Evolutionary conservation across 2,113 vertebrate genomes (phyloP), one percentile per base, ranked within the genome.

Genomic region (Ctenodactylus gundi): DNA sequence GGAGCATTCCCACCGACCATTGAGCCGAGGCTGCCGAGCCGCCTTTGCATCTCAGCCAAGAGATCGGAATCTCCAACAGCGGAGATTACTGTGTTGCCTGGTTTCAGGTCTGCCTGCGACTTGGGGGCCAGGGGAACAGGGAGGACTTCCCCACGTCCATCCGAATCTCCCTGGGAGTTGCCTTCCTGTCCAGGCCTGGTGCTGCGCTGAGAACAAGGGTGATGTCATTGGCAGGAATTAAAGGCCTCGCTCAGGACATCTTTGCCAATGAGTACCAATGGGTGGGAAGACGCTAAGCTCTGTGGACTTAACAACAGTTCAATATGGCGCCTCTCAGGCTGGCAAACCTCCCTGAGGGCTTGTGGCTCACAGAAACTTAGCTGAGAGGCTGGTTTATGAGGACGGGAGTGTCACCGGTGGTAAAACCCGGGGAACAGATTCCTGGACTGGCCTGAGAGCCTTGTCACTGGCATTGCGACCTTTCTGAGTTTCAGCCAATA

Each of bases 1-100:
- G 94, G 77, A 20, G 76, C 93, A 97, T 97, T 97, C 96, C 94
- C 87, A 84, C 94, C 95, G 95, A 94, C 94, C 96, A 96, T 94
- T 95, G 97, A 97, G 97, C 95, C 97, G 94, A 82, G 93, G 89
- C 96, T 72, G 95, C 91, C 91, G 94, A 15, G 73, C 14, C 2
- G 68, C 15, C 95, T 94, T 97, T 97, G 96, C 97, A 97, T 97
- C 93, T 97, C 58, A 0, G 73, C 29, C 4, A n/a, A 82, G 94
- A 97, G 97, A 97, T 97, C 51, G 9, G 90, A 97, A 97, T 97
- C 96, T 91, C 93, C 0, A 4, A 86, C 93, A 65, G 86, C 86
- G 65, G 91, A 87, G 90, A 88, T 95, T 83, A 94, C 91, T 29
- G 29, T 89, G 49, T 49, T 49, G 65, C 41, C 51, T 67, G 25